A percentile compares a stretch with the other conserved stretches of the same genome.
phyloP scores from a whole-genome alignment of 2,797 vertebrate genomes.

The Oophaga sylvatica region DNA sequence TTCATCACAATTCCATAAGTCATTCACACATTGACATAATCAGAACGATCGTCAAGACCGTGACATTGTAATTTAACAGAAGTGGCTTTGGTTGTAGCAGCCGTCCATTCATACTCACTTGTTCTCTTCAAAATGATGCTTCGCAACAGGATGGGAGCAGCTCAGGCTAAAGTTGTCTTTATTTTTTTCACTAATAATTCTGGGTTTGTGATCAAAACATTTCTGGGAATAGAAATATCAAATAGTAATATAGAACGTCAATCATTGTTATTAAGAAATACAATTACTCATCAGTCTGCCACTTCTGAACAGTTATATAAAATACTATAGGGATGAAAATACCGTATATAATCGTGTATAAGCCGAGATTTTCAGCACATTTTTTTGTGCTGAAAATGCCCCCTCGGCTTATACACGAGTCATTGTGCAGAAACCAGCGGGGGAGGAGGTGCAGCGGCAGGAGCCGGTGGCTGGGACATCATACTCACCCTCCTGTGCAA shows the following conservation, averaged over 20 bases:
- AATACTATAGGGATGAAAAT: too few species aligned
- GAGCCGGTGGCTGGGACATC: too few species aligned
- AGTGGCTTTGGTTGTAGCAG: not conserved
- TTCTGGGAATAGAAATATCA: constrained; percentile 80
- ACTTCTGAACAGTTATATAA: not conserved
- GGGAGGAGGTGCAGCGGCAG: too few species aligned
- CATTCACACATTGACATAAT: too few species aligned
- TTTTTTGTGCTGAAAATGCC: too few species aligned
- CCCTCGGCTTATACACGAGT: too few species aligned
- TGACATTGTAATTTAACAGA: not conserved
- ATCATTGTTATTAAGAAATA: not conserved
- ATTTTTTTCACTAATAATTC: constrained; percentile 98
- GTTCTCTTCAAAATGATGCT: constrained; percentile 92
- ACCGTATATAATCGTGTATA: too few species aligned
- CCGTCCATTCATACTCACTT: constrained; percentile 82
- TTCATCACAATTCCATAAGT: too few species aligned
- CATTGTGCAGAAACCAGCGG: too few species aligned
- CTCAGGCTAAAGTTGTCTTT: constrained; percentile 85
- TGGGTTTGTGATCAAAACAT: constrained; percentile 98
- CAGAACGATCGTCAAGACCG: too few species aligned
- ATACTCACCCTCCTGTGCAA: too few species aligned
- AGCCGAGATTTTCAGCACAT: too few species aligned
- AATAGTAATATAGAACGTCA: not conserved
- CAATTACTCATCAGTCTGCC: not conserved
- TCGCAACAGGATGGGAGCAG: constrained; percentile 92